Evolutionary conservation across 2,113 vertebrate species (phyloP).

Genomic region (Alexandromys fortis): DNA sequence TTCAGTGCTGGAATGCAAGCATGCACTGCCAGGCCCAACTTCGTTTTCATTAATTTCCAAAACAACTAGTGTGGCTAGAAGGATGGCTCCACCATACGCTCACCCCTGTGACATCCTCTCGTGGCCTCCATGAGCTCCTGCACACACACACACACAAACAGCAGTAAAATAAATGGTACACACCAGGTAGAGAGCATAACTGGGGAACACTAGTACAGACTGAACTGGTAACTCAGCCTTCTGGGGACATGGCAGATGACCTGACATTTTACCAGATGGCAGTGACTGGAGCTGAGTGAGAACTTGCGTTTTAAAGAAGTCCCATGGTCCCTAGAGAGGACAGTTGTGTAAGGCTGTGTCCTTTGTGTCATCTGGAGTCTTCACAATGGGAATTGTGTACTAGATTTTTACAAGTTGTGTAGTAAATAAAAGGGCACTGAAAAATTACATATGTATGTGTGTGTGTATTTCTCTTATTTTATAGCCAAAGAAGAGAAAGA

Average conservation of each 20-base stretch:
- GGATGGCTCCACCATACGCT: background rate
- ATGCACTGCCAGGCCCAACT: background rate
- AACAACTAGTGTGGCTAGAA: background rate
- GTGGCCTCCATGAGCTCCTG: background rate
- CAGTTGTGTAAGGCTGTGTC: background rate
- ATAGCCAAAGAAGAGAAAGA: conserved; percentile 97
- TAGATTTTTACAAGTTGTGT: background rate
- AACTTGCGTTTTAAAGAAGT: background rate
- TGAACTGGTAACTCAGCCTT: background rate
- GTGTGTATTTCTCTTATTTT: conserved; percentile 63
- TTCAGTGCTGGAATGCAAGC: too few species aligned
- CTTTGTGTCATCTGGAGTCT: background rate
- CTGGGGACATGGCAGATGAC: background rate
- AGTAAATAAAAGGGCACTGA: background rate
- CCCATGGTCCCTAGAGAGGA: background rate
- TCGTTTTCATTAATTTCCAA: background rate
- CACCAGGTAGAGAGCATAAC: background rate
- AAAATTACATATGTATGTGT: background rate
- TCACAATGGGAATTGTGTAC: background rate
- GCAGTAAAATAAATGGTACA: too few species aligned
- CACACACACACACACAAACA: background rate
- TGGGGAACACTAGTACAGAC: conserved; percentile 43
- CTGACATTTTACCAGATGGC: conserved; percentile 3
- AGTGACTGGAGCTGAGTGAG: background rate
- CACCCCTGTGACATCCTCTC: background rate